Conservation (phyloP, 2,113 vertebrate genomes). For the Oriolus oriolus region DNA sequence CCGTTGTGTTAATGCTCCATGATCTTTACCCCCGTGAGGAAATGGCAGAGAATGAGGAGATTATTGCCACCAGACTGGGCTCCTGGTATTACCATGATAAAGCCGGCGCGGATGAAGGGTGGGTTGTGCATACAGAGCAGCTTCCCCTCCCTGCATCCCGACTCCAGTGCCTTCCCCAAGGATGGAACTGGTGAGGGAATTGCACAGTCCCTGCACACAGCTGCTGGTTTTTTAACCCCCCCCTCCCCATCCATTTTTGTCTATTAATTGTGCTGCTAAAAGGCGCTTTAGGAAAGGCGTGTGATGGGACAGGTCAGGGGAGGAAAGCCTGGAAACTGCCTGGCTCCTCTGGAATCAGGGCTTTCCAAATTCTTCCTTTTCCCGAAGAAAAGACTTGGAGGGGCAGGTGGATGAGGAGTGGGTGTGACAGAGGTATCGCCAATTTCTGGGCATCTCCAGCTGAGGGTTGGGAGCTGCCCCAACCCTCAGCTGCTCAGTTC, state of each 20-base stretch:
- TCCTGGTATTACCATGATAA: constrained; percentile 54
- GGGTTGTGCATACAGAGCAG: constrained; percentile 11
- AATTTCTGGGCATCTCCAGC: neutral
- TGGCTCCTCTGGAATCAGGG: neutral
- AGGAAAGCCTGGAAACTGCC: neutral
- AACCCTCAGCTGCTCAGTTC: neutral
- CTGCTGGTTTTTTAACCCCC: neutral
- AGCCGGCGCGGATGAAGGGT: neutral
- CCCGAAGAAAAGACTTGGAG: neutral
- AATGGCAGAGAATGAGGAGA: constrained; percentile 44
- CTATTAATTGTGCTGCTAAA: neutral
- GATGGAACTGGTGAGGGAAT: neutral
- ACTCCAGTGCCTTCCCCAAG: neutral
- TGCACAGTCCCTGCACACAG: neutral
- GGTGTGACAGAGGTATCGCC: neutral
- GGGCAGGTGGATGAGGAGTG: neutral
- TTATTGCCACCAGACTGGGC: constrained; percentile 53
- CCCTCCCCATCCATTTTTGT: neutral
- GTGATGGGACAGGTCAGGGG: neutral
- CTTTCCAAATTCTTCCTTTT: neutral
- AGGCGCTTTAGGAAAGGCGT: neutral
- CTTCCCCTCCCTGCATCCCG: neutral
- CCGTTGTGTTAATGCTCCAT: constrained; percentile 40
- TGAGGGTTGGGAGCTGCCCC: neutral
- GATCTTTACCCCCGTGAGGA: constrained; percentile 60